These are phyloP conservation scores for Atta colombica DNA, from an alignment of 1,140 invertebrate species.

Conservation along the genomic window DNA sequence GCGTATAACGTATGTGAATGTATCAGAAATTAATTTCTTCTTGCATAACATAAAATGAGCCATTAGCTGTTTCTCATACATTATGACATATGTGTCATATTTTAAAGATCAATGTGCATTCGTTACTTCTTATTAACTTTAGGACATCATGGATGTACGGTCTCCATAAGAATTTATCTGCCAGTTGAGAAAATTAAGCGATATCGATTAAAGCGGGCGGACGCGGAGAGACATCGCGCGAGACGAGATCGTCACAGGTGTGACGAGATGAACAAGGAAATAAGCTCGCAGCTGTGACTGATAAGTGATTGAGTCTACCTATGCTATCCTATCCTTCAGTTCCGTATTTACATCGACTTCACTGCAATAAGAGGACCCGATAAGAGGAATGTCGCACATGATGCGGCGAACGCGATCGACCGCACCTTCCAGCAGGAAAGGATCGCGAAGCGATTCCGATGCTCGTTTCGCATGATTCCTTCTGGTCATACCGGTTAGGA, in stretches of 20 bases:
- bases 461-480: constrained; percentile 19
- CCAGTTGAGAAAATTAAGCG: not conserved
- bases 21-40: not conserved
- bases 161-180: constrained; percentile 23
- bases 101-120: not conserved
- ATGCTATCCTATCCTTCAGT: not conserved
- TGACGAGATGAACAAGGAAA: not conserved
- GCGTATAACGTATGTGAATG: not conserved
- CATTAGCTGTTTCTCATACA: not conserved
- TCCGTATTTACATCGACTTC: not conserved
- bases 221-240: constrained; percentile 12
- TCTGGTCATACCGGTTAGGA: constrained; percentile 27
- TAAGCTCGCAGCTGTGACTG: constrained; percentile 23
- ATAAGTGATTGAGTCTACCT: constrained; percentile 43
- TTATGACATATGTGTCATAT: not conserved
- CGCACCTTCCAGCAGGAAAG: constrained; percentile 17
- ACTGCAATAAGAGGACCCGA: constrained; percentile 9
- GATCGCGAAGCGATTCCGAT: constrained; percentile 32
- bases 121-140: not conserved
- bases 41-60: not conserved
- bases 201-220: not conserved
- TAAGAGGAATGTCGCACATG: constrained; percentile 52
- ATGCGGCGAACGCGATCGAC: constrained; percentile 18
- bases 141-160: not conserved
- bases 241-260: not conserved